These are phyloP conservation scores for Amniataba percoides DNA, from an alignment of 2,797 vertebrate genomes.

Conservation along the genomic window DNA sequence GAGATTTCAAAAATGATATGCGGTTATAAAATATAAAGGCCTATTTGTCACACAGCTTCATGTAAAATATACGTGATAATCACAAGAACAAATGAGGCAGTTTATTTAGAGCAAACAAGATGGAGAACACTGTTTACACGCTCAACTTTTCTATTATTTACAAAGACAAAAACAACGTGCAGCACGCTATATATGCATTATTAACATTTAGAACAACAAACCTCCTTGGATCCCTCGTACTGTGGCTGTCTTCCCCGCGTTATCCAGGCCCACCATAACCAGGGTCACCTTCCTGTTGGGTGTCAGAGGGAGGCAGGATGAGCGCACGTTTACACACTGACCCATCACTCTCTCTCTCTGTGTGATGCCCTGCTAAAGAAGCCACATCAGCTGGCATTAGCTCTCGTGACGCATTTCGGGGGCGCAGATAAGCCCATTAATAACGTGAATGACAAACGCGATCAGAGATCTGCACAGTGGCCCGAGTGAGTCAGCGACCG, in stretches of 20 bases:
- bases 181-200: neutral
- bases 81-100: neutral
- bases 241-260: constrained; percentile 90
- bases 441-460: constrained; percentile 45
- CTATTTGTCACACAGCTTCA: neutral
- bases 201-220: constrained; percentile 50
- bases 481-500: constrained; percentile 46
- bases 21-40: neutral
- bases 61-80: constrained; percentile 23
- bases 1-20: neutral
- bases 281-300: constrained; percentile 88
- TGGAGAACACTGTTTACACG: neutral
- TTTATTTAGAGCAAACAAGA: constrained; percentile 9
- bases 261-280: constrained; percentile 90
- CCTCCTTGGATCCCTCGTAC: constrained; percentile 89
- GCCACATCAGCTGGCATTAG: constrained; percentile 37
- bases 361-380: too few relatives aligned
- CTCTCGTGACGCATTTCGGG: constrained; percentile 40
- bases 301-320: neutral
- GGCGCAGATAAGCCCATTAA: constrained; percentile 53
- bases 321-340: constrained; percentile 17
- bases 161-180: neutral
- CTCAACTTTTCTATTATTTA: constrained; percentile 9
- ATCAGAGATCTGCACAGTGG: constrained; percentile 30
- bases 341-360: neutral